Base-by-base conservation (phyloP, 2,113 vertebrate species). In the Chloropsis hardwickii region DNA sequence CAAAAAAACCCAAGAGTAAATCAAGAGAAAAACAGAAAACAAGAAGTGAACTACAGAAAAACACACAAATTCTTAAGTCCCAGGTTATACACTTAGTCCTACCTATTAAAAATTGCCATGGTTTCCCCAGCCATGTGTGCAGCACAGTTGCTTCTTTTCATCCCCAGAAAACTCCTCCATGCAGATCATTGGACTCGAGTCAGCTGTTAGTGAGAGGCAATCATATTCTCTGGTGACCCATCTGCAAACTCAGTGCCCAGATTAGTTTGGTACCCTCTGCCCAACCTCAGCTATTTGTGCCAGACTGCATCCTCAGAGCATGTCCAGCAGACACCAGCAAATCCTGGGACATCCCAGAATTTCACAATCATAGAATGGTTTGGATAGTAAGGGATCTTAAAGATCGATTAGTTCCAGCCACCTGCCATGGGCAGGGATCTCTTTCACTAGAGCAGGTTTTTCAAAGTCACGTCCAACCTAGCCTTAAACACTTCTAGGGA, bases 201-300 rank as follows among this genome's bases (percentile, higher is more conserved):
- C 69, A 89, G 23, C 7, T 58, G 24, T 51, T 54, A 8, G 44
- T 62, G 25, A 0, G 2, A 78, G 40, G 11, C 14, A 25, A 5
- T 18, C 0, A 0, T 17, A 50, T 58, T 47, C 23, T 35, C 19
- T 44, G 17, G 19, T 21, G 58, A 12, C 25, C 20, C 18, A 1
- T 6, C 11, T 33, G 42, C 48, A 77, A n/a, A 14, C n/a, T n/a
- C 13, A 21, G 12, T 54, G 10, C 31, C 20, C 18, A 40, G 6
- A 16, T 2, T 45, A 10, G 7, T 67, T 79, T 67, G 18, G 29
- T 42, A 23, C 7, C 15, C 12, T 81, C 47, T 67, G 27, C 61
- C 35, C 31, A 20, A 79, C 24, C 47, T 53, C 56, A 54, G 56
- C 47, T 74, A 8, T 51, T 87, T 47, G 25, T 19, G 62, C 33